These are phyloP conservation scores for Athalia circularis DNA, from an alignment of 2,888 invertebrate species.

Conservation along the genomic window DNA sequence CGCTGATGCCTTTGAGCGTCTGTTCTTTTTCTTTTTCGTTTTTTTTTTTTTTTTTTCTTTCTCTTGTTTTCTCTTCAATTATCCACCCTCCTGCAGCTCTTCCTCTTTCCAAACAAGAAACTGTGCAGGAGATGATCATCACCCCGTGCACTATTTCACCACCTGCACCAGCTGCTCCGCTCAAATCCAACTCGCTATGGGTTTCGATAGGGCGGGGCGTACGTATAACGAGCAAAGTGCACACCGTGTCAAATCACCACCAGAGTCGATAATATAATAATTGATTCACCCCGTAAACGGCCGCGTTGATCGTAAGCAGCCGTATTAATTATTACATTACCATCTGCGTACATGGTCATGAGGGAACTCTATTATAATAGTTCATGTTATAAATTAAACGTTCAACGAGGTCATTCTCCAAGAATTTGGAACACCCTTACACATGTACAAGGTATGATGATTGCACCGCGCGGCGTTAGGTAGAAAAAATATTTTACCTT, in stretches of 20 bases:
- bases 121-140: background rate
- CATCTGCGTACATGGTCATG: too few relatives aligned
- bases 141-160: too few relatives aligned
- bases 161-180: conserved; percentile 14
- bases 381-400: too few relatives aligned
- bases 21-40: background rate
- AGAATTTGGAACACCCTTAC: too few relatives aligned
- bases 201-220: background rate
- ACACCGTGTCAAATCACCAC: conserved; percentile 25
- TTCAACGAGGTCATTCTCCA: too few relatives aligned
- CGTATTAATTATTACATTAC: too few relatives aligned
- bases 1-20: conserved; percentile 29
- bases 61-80: conserved; percentile 39
- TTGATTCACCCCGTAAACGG: background rate
- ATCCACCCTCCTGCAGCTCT: conserved; percentile 1
- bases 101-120: conserved; percentile 23
- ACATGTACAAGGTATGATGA: too few relatives aligned
- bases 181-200: background rate
- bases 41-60: background rate
- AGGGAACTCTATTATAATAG: too few relatives aligned
- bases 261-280: conserved; percentile 27
- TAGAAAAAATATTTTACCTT: too few relatives aligned
- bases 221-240: conserved; percentile 27
- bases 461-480: too few relatives aligned
- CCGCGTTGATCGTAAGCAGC: too few relatives aligned